These are phyloP conservation scores for Micropoecilia bifurca DNA, from an alignment of 2,797 vertebrate genomes.

Conservation along the genomic window DNA sequence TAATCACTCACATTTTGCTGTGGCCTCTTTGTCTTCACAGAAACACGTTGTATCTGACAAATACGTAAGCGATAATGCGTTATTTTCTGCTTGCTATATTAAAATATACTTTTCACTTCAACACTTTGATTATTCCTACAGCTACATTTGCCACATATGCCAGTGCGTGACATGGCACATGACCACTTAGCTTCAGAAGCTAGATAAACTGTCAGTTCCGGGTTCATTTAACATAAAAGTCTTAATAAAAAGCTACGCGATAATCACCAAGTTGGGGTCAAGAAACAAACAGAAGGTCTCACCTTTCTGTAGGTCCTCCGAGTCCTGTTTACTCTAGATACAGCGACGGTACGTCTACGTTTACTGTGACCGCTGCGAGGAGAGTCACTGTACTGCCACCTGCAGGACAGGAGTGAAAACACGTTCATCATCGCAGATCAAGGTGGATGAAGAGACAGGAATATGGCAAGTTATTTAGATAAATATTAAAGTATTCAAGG, in stretches of 20 bases:
- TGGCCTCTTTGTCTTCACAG: not conserved
- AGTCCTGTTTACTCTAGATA: not conserved
- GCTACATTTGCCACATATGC: slow-evolving; percentile 1
- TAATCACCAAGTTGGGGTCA: accelerated
- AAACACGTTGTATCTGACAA: not conserved
- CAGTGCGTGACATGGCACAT: not conserved
- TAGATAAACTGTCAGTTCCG: not conserved
- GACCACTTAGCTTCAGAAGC: not conserved
- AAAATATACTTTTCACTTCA: not conserved
- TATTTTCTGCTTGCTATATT: not conserved
- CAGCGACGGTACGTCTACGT: slow-evolving; percentile 24
- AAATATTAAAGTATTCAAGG: too few relatives aligned
- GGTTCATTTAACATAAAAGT: not conserved
- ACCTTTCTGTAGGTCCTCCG: slow-evolving; percentile 32
- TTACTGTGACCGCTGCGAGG: slow-evolving; percentile 27
- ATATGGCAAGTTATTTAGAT: not conserved
- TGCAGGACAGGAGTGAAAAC: slow-evolving; percentile 54
- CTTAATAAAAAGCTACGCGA: accelerated
- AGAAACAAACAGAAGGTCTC: not conserved
- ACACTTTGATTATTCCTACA: too few relatives aligned
- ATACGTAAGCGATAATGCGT: not conserved
- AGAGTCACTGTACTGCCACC: slow-evolving; percentile 44
- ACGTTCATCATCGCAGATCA: not conserved
- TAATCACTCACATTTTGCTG: not conserved
- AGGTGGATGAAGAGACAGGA: not conserved